phyloP scores from a whole-genome alignment of 1,140 invertebrate species.

The Tetramorium alpestre region DNA sequence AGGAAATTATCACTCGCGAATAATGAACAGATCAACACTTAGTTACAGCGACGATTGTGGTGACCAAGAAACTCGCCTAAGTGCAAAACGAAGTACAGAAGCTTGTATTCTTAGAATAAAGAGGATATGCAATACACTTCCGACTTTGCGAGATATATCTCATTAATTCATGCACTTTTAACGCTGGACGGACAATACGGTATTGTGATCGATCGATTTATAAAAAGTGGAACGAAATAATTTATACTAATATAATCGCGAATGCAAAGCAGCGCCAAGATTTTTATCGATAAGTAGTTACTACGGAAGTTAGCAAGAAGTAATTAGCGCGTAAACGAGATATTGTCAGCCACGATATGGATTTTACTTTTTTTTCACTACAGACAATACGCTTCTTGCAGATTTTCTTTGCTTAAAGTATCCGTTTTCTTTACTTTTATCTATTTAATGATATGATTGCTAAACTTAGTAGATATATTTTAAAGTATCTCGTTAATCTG shows the following conservation, averaged over 20 bases:
- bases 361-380: background rate
- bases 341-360: background rate
- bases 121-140: background rate
- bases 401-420: background rate
- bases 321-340: background rate
- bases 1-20: constrained; percentile 13
- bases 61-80: background rate
- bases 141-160: background rate
- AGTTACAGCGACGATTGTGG: constrained; percentile 1
- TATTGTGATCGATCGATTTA: constrained; percentile 23
- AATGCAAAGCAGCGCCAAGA: background rate
- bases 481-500: background rate
- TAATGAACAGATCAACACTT: constrained; percentile 28
- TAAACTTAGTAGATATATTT: constrained; percentile 3
- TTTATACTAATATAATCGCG: constrained; percentile 1
- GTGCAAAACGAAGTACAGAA: background rate
- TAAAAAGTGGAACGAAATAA: constrained; percentile 4
- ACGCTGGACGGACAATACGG: background rate
- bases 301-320: background rate
- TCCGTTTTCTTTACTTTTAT: background rate
- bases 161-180: constrained; percentile 28
- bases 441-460: background rate
- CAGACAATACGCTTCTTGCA: background rate
- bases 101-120: background rate
- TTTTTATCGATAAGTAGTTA: constrained; percentile 40